These are phyloP conservation scores for Hirtodrosophila duncani DNA, from an alignment of 2,888 invertebrate genomes.

Conservation along the genomic window DNA sequence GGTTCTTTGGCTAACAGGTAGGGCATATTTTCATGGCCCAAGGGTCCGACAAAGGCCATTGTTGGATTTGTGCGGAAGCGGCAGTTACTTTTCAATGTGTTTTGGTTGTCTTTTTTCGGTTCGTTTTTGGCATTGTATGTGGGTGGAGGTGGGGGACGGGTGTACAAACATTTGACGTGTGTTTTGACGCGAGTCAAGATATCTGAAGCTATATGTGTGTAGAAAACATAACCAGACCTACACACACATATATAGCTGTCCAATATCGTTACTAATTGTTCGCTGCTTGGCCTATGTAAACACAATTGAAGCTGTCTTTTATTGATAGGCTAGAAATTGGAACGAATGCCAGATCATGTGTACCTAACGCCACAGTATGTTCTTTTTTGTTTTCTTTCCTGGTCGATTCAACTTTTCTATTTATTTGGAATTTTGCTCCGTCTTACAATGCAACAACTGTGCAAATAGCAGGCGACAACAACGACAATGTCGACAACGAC, in stretches of 20 bases:
- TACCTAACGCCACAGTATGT: constrained; percentile 58
- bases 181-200: constrained; percentile 73
- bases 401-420: constrained; percentile 42
- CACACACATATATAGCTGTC: constrained; percentile 17
- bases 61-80: constrained; percentile 59
- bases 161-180: constrained; percentile 76
- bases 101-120: constrained; percentile 28
- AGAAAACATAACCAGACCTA: not conserved
- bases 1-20: constrained; percentile 50
- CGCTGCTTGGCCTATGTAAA: constrained; percentile 54
- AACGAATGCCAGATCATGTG: constrained; percentile 70
- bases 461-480: constrained; percentile 69
- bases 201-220: not conserved
- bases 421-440: constrained; percentile 57
- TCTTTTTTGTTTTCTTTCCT: constrained; percentile 32
- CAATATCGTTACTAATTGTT: constrained; percentile 52
- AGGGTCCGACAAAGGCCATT: constrained; percentile 41
- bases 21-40: constrained; percentile 26
- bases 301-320: constrained; percentile 52
- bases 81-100: constrained; percentile 36
- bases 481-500: constrained; percentile 15
- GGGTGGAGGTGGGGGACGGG: constrained; percentile 40
- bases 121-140: constrained; percentile 11
- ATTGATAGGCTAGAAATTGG: constrained; percentile 58
- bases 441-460: constrained; percentile 67